These are phyloP conservation scores for Sarcophaga rosellei DNA, from an alignment of 2,888 invertebrate species.

Conservation along the genomic window DNA sequence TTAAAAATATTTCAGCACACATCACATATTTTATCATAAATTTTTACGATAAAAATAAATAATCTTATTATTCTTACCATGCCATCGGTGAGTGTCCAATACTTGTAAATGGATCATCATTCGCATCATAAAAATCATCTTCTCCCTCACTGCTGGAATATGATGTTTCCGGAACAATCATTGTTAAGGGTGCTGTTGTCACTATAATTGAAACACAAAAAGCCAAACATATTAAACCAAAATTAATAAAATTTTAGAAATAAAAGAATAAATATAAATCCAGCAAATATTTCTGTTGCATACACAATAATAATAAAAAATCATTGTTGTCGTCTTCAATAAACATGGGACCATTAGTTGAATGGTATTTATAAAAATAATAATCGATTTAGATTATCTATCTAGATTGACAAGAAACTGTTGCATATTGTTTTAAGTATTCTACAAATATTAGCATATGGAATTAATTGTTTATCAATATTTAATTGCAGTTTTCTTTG, in stretches of 20 bases:
- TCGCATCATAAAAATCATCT: slow-evolving; percentile 96
- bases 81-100: slow-evolving; percentile 80
- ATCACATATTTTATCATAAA: too few species aligned
- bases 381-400: neutral
- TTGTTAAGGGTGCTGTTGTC: slow-evolving; percentile 77
- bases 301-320: neutral
- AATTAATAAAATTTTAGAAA: neutral
- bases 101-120: slow-evolving; percentile 86
- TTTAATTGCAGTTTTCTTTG: too few species aligned
- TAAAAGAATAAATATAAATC: slow-evolving; percentile 4
- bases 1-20: too few species aligned
- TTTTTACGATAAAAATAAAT: slow-evolving; percentile 24
- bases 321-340: neutral
- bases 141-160: slow-evolving; percentile 99
- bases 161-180: slow-evolving; percentile 90
- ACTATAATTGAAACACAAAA: slow-evolving; percentile 71
- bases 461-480: too few species aligned
- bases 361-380: neutral
- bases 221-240: neutral
- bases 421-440: too few species aligned
- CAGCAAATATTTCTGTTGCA: neutral
- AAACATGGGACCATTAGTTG: neutral
- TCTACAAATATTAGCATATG: too few species aligned
- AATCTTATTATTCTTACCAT: slow-evolving; percentile 77
- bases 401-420: too few species aligned